phyloP scores from a whole-genome alignment of 2,888 invertebrate species.

The Diaperis boleti region DNA sequence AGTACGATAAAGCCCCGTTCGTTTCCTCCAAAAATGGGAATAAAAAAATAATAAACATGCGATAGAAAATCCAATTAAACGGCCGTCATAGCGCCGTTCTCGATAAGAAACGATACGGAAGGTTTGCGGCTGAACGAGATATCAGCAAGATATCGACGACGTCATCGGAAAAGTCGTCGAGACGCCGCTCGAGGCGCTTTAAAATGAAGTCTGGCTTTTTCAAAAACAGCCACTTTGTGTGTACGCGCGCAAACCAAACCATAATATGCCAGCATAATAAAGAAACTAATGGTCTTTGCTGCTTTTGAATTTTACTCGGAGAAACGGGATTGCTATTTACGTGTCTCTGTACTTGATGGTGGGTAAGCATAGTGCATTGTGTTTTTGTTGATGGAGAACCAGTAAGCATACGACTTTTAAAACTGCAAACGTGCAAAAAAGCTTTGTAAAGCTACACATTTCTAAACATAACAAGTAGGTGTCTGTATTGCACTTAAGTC shows the following conservation, averaged over 20 bases:
- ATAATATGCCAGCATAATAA: conserved; percentile 44
- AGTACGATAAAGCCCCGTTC: conserved; percentile 13
- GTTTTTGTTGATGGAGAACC: too few relatives aligned
- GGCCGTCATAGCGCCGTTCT: conserved; percentile 40
- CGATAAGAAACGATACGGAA: conserved; percentile 42
- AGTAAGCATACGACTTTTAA: too few relatives aligned
- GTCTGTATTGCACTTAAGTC: too few relatives aligned
- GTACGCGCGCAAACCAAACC: conserved; percentile 39
- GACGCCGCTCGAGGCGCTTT: conserved; percentile 45
- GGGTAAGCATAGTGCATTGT: conserved; percentile 34
- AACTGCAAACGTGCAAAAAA: too few relatives aligned
- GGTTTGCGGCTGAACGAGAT: conserved; percentile 41
- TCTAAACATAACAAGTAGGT: too few relatives aligned
- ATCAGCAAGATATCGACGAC: conserved; percentile 47
- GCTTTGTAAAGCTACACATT: too few relatives aligned
- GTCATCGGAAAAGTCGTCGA: conserved; percentile 38
- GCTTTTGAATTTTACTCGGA: conserved; percentile 32
- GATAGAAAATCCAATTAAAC: conserved; percentile 44
- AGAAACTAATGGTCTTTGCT: conserved; percentile 46
- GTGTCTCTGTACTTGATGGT: conserved; percentile 24
- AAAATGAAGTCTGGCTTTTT: conserved; percentile 45
- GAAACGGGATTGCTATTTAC: conserved; percentile 24
- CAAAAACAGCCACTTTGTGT: conserved; percentile 45
- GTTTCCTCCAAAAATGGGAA: conserved; percentile 16
- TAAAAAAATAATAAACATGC: conserved; percentile 38